Conservation (phyloP, 2,113 vertebrate species). For the Antennarius striatus region DNA sequence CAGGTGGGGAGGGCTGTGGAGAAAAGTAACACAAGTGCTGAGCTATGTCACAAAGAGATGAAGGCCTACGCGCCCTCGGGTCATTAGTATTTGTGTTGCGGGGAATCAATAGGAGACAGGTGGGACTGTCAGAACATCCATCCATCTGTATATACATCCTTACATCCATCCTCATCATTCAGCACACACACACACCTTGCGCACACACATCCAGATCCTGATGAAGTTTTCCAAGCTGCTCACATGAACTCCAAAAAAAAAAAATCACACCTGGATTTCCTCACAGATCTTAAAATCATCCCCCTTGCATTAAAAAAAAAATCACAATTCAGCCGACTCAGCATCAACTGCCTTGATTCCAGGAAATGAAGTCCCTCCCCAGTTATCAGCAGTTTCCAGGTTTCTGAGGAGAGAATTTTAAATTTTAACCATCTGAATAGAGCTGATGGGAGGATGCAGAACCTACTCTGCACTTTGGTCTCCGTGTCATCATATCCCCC, state of each 20-base stretch:
- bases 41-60: slow-evolving; percentile 53
- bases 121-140: slow-evolving; percentile 31
- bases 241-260: slow-evolving; percentile 6
- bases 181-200: slow-evolving; percentile 6
- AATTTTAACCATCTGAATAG: slow-evolving; percentile 17
- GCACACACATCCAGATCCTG: not conserved
- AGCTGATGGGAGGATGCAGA: slow-evolving; percentile 26
- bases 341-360: not conserved
- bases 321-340: no score
- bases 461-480: slow-evolving; percentile 15
- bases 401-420: slow-evolving; percentile 34
- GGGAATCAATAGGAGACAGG: slow-evolving; percentile 69
- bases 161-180: slow-evolving; percentile 4
- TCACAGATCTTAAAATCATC: slow-evolving; percentile 5
- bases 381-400: slow-evolving; percentile 12
- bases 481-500: slow-evolving; percentile 55
- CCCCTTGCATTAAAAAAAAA: slow-evolving; percentile 4
- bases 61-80: slow-evolving; percentile 45
- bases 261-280: not conserved
- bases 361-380: not conserved
- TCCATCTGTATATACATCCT: slow-evolving; percentile 19
- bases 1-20: slow-evolving; percentile 44
- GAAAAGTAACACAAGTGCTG: slow-evolving; percentile 50
- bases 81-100: slow-evolving; percentile 56
- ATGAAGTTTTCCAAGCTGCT: no score